Conservation (phyloP, 2,888 invertebrate genomes). For the Polydrusus cervinus region DNA sequence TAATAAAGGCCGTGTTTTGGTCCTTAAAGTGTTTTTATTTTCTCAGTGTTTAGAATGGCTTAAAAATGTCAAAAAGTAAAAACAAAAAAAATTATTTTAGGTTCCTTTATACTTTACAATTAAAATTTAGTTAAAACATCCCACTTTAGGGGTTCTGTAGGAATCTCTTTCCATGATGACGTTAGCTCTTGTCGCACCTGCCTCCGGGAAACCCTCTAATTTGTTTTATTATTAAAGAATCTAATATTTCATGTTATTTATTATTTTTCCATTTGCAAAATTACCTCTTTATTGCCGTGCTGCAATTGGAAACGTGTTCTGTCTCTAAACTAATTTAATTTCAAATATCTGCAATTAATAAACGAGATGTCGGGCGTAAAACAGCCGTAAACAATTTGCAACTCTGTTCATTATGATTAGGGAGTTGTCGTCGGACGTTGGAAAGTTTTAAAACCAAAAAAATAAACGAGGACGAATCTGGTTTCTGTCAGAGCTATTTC, state of each 20-base stretch:
- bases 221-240: neutral
- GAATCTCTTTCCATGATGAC: too few relatives aligned
- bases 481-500: too few relatives aligned
- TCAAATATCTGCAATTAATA: conserved; percentile 30
- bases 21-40: too few relatives aligned
- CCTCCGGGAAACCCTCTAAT: too few relatives aligned
- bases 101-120: too few relatives aligned
- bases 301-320: conserved; percentile 5
- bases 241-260: neutral
- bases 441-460: neutral
- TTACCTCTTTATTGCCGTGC: conserved; percentile 2
- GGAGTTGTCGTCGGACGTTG: conserved; percentile 1
- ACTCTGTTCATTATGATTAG: conserved; percentile 28
- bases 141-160: too few relatives aligned
- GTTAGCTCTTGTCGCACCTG: too few relatives aligned
- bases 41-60: too few relatives aligned
- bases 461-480: neutral
- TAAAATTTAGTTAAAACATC: too few relatives aligned
- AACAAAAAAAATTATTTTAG: too few relatives aligned
- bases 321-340: conserved; percentile 36
- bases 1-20: too few relatives aligned
- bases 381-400: conserved; percentile 30
- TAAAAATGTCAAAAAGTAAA: too few relatives aligned
- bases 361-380: conserved; percentile 26
- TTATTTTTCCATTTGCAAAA: neutral